Evolutionary conservation across 2,113 vertebrate species (phyloP).

Genomic region (Ammodytes marinus): DNA sequence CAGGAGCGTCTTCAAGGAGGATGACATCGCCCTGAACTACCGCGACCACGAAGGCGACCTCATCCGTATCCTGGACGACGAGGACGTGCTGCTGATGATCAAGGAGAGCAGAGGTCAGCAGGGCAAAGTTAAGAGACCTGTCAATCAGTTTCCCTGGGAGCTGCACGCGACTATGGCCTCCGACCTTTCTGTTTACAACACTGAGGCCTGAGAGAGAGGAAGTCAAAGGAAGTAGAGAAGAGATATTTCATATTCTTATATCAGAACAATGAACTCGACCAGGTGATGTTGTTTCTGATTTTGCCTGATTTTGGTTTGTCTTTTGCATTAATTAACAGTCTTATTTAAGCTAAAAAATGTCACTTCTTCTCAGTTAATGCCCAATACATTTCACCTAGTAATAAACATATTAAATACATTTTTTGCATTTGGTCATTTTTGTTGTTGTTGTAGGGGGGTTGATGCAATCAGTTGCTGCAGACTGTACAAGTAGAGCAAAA

Average conservation of each 20-base stretch:
- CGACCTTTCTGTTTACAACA: conserved; percentile 88
- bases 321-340: background rate
- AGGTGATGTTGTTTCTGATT: background rate
- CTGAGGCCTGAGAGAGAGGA: conserved; percentile 62
- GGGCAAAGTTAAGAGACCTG: conserved; percentile 75
- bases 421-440: background rate
- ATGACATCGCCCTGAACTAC: conserved; percentile 92
- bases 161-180: conserved; percentile 87
- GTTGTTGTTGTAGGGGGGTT: background rate
- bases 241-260: background rate
- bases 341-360: background rate
- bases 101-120: conserved; percentile 73
- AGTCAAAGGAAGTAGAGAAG: background rate
- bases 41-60: conserved; percentile 90
- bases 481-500: background rate
- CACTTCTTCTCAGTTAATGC: background rate
- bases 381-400: conserved; percentile 27
- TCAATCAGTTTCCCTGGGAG: conserved; percentile 92
- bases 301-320: background rate
- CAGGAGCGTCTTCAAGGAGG: conserved; percentile 88
- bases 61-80: conserved; percentile 89
- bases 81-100: conserved; percentile 92
- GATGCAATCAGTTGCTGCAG: background rate
- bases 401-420: conserved; percentile 27
- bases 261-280: conserved; percentile 7